These are phyloP conservation scores for Epistrophe eligans DNA, from an alignment of 2,888 invertebrate species.

Conservation along the genomic window DNA sequence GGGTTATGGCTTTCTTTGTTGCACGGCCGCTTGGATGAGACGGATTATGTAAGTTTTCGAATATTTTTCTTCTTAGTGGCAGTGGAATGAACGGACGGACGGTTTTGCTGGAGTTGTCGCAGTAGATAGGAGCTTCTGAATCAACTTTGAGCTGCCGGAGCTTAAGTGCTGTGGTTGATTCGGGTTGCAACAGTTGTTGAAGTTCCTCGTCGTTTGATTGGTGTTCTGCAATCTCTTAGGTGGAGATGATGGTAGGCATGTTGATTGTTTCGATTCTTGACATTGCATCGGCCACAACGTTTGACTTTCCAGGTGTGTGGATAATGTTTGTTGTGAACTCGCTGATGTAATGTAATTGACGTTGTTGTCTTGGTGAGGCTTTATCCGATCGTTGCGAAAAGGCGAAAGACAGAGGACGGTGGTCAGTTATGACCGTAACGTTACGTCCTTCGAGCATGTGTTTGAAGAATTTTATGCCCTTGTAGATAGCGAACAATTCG, in stretches of 20 bases:
- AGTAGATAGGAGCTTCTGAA: background rate
- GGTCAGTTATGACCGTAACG: slow-evolving; percentile 80
- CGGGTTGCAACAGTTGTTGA: slow-evolving; percentile 7
- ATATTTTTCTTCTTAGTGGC: background rate
- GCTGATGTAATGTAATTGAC: slow-evolving; percentile 65
- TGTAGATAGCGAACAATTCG: slow-evolving; percentile 73
- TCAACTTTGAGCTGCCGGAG: background rate
- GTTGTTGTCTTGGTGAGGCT: slow-evolving; percentile 59
- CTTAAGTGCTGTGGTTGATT: background rate
- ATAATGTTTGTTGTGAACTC: slow-evolving; percentile 66
- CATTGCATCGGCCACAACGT: slow-evolving; percentile 67
- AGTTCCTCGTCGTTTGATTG: slow-evolving; percentile 55
- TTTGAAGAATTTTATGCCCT: slow-evolving; percentile 79
- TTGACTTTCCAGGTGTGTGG: slow-evolving; percentile 54
- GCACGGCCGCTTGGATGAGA: background rate
- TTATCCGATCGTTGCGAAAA: slow-evolving; percentile 56
- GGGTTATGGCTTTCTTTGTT: slow-evolving; percentile 2
- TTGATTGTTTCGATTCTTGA: slow-evolving; percentile 61
- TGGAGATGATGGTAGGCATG: slow-evolving; percentile 34
- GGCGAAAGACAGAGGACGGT: slow-evolving; percentile 63
- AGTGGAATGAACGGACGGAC: background rate
- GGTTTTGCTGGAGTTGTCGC: background rate
- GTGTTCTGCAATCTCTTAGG: slow-evolving; percentile 40
- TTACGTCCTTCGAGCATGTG: slow-evolving; percentile 80
- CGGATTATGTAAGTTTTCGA: background rate